phyloP scores from a whole-genome alignment of 2,888 invertebrate genomes.

The Morpho helenor region DNA sequence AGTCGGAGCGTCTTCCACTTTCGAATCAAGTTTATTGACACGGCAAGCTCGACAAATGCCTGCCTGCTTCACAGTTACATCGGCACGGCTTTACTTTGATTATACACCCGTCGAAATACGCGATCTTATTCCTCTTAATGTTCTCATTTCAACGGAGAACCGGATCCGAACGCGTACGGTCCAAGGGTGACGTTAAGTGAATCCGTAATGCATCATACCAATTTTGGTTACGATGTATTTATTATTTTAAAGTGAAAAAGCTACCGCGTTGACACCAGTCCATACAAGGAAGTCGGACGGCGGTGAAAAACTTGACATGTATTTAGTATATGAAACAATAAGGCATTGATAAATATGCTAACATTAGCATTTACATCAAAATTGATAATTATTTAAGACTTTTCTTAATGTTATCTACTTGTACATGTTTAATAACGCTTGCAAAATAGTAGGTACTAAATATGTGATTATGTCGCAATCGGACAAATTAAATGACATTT shows the following conservation, averaged over 20 bases:
- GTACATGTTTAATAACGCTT: no score
- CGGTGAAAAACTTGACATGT: slow-evolving; percentile 18
- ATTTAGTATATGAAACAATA: slow-evolving; percentile 10
- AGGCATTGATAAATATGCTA: not conserved
- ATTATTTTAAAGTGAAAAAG: slow-evolving; percentile 30
- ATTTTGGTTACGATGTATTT: slow-evolving; percentile 31
- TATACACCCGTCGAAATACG: slow-evolving; percentile 42
- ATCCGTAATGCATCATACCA: slow-evolving; percentile 30
- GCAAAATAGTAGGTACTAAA: no score
- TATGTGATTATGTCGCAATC: no score
- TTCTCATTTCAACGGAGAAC: slow-evolving; percentile 39
- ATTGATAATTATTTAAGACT: no score
- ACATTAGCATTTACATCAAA: no score
- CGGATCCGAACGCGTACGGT: slow-evolving; percentile 30
- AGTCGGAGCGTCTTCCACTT: slow-evolving; percentile 77
- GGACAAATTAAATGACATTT: no score
- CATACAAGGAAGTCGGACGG: slow-evolving; percentile 21
- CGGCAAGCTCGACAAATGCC: slow-evolving; percentile 74
- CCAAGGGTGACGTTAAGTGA: slow-evolving; percentile 34
- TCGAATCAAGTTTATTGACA: slow-evolving; percentile 80
- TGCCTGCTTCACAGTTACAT: slow-evolving; percentile 67
- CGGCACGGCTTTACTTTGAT: slow-evolving; percentile 63
- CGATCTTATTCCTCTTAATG: slow-evolving; percentile 45
- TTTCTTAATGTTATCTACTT: no score
- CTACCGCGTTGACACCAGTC: slow-evolving; percentile 26